Evolutionary conservation across 2,888 invertebrate genomes (phyloP).

Genomic region (Leucoptera coffeella): DNA sequence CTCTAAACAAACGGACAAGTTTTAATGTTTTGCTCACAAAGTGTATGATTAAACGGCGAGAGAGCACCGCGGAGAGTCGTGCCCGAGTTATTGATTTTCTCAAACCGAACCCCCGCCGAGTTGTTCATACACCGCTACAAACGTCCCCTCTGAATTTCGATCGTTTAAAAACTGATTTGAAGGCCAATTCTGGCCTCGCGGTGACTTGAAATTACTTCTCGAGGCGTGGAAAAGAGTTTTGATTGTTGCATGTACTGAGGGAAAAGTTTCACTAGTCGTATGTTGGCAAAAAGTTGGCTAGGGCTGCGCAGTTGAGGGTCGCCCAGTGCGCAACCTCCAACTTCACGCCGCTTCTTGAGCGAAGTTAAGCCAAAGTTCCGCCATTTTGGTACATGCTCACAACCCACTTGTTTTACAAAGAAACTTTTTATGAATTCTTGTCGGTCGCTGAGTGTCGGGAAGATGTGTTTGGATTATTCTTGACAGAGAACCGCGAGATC

Average conservation of each 20-base stretch:
- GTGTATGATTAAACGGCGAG: conserved; percentile 55
- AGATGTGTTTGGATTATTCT: conserved; percentile 52
- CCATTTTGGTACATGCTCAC: conserved; percentile 57
- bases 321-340: conserved; percentile 44
- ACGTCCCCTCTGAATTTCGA: conserved; percentile 20
- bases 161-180: conserved; percentile 7
- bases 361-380: conserved; percentile 56
- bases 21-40: conserved; percentile 55
- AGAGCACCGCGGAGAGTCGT: conserved; percentile 46
- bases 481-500: conserved; percentile 2
- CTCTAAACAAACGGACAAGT: conserved; percentile 52
- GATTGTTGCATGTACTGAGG: conserved; percentile 13
- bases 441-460: conserved; percentile 53
- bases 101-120: conserved; percentile 34
- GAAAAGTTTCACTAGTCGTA: conserved; percentile 26
- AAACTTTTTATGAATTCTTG: conserved; percentile 57
- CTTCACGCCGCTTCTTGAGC: conserved; percentile 52
- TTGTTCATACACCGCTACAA: conserved; percentile 17
- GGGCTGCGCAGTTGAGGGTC: conserved; percentile 29
- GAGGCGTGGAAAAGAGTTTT: conserved; percentile 10
- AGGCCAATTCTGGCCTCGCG: conserved; percentile 8
- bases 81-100: conserved; percentile 56
- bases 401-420: conserved; percentile 57
- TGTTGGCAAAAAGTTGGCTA: conserved; percentile 42
- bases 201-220: conserved; percentile 22